Base-by-base conservation (phyloP, 2,888 invertebrate genomes). In the Cataglyphis altisquamis region DNA sequence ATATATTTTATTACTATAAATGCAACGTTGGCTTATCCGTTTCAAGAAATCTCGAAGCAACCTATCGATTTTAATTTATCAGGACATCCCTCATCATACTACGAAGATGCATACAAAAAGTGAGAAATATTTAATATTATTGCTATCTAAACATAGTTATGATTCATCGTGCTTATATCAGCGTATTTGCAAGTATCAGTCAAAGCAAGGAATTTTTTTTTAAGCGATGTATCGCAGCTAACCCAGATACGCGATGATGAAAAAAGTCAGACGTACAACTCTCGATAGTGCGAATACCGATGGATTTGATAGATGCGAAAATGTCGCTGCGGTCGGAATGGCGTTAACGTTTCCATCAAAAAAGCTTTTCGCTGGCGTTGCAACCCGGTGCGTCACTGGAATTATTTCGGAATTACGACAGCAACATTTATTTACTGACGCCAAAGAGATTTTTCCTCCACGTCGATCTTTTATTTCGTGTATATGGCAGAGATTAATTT, bases 201-300 rank as follows among this genome's bases (percentile, higher is more conserved):
- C 57, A 68, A 57, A 29, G 29, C 21, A 41, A 74, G 41, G 45
- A 32, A 74, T 36, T 39, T 55, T 57, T 70, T 70, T 78, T 70
- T 55, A 60, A 78, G 12, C 21, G 57, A 57, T 25, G 36, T 45
- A 60, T 80, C 72, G 72, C 70, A 70, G 70, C 48, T 45, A 70
- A 57, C 36, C 72, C 60, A 80, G 72, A 80, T 70, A 48, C 45
- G 60, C 45, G 72, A 60, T 36, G 78, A 72, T 70, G 78, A 80
- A 80, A 80, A 78, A 78, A 78, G 60, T 78, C 78, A 78, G 78
- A 78, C 60, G 25, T 70, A 70, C 78, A 78, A 78, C 78, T 70
- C 78, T 78, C 78, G 78, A 78, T 70, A 60, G 72, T 25, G 78
- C 78, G 78, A 67, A 57, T 75, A 77, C 67, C 77, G 67, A 70